Percentiles rank a stretch among this genome's conserved stretches.
phyloP scores from a whole-genome alignment of 92 coral and sea anemone genomes.

The Porites divaricata region DNA sequence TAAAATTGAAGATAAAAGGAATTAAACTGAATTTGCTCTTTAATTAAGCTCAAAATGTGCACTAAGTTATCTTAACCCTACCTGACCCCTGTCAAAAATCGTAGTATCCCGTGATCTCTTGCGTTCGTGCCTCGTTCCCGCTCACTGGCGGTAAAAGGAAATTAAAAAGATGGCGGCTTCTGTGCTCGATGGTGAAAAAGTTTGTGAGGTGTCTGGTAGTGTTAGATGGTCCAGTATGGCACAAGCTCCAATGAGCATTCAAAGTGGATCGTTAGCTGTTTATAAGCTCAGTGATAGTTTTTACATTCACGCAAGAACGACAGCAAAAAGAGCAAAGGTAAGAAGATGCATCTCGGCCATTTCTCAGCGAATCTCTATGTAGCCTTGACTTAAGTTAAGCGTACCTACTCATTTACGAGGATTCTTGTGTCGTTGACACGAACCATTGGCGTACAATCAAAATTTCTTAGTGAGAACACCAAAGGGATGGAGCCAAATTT shows the following conservation, averaged over 20 bases:
- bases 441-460: too few relatives aligned
- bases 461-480: too few relatives aligned
- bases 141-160: background rate
- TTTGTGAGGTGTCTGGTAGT: conserved; percentile 57
- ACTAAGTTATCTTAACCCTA: background rate
- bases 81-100: background rate
- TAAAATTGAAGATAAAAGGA: too few relatives aligned
- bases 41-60: too few relatives aligned
- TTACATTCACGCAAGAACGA: conserved; percentile 20
- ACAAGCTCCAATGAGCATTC: background rate
- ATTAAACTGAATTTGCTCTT: too few relatives aligned
- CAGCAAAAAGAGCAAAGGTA: conserved; percentile 17
- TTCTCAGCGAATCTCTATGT: background rate
- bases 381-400: too few relatives aligned
- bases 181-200: conserved; percentile 25
- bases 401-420: too few relatives aligned
- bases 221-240: conserved; percentile 65
- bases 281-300: conserved; percentile 27
- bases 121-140: background rate
- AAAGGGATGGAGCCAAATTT: too few relatives aligned
- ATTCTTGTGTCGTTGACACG: too few relatives aligned
- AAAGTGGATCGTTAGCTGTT: conserved; percentile 41
- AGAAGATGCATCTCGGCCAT: background rate
- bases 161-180: conserved; percentile 59
- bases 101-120: conserved; percentile 15